phyloP scores from a whole-genome alignment of 2,797 vertebrate species.

The Sebastes vulpes region DNA sequence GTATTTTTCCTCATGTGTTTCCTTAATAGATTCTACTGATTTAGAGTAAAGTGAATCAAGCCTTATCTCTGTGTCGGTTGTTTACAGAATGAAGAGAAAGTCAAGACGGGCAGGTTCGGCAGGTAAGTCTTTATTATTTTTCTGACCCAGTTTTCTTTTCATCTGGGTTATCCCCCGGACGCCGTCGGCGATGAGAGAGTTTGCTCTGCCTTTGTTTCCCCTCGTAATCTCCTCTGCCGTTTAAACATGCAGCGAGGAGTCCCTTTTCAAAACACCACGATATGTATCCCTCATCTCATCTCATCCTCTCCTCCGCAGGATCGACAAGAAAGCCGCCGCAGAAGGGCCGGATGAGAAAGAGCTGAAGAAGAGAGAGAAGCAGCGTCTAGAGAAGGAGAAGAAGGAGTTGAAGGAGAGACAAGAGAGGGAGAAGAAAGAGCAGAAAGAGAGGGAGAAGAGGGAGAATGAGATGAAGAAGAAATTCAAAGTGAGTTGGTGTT shows the following conservation, averaged over 20 bases:
- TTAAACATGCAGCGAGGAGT: conserved; percentile 2
- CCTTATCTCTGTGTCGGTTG: conserved; percentile 19
- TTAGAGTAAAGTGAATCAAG: not conserved
- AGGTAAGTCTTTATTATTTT: conserved; percentile 71
- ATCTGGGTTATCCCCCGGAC: not conserved
- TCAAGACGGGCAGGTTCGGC: conserved; percentile 70
- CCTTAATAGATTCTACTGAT: not conserved
- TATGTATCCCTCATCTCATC: not conserved
- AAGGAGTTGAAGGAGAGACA: conserved; percentile 81
- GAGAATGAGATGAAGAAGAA: conserved; percentile 79
- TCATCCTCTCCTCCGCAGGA: conserved; percentile 39
- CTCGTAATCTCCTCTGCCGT: not conserved
- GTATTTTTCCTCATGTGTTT: not conserved
- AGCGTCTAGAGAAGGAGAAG: conserved; percentile 82
- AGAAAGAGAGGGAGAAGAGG: conserved; percentile 78
- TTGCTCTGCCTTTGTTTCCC: not conserved
- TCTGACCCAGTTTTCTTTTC: conserved; percentile 24
- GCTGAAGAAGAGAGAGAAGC: conserved; percentile 84
- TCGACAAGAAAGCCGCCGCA: conserved; percentile 65
- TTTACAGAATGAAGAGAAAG: conserved; percentile 77
- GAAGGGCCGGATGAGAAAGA: conserved; percentile 81
- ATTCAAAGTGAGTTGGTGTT: conserved; percentile 77
- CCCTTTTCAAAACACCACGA: not conserved
- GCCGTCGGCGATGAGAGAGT: not conserved
- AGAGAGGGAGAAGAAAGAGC: conserved; percentile 80